A percentile compares a stretch with the other conserved stretches of the same genome.
Evolutionary conservation across 2,888 invertebrate species (phyloP).

Genomic region (Melanotus villosus): DNA sequence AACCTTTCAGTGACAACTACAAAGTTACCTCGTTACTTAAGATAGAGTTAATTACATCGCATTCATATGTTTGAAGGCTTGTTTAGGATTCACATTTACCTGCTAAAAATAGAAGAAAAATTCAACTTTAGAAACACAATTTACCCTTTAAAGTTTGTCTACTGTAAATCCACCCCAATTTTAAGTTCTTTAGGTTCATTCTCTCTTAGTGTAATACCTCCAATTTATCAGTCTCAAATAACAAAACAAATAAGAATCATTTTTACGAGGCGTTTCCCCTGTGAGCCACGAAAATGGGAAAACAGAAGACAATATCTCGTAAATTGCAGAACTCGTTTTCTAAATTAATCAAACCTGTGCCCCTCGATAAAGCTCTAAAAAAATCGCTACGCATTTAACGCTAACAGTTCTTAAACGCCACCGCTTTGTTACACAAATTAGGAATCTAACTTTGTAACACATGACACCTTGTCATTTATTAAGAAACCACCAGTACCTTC

Average conservation of each 20-base stretch:
- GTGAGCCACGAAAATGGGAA: neutral
- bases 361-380: neutral
- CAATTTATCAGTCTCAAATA: neutral
- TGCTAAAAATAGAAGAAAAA: no score
- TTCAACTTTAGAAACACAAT: no score
- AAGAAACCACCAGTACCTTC: neutral
- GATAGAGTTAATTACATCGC: no score
- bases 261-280: neutral
- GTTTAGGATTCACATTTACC: no score
- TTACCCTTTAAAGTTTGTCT: no score
- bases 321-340: neutral
- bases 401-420: constrained; percentile 13
- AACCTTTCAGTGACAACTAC: no score
- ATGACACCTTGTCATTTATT: constrained; percentile 19
- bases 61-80: no score
- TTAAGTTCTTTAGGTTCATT: no score
- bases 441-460: neutral
- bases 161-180: no score
- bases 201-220: neutral
- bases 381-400: constrained; percentile 2
- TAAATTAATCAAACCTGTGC: neutral
- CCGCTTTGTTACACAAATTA: constrained; percentile 9
- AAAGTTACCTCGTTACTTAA: no score
- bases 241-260: neutral
- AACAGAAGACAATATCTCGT: neutral